Conservation (phyloP, 37 sponge, comb jelly and placozoan species). For the Spongilla lacustris region DNA sequence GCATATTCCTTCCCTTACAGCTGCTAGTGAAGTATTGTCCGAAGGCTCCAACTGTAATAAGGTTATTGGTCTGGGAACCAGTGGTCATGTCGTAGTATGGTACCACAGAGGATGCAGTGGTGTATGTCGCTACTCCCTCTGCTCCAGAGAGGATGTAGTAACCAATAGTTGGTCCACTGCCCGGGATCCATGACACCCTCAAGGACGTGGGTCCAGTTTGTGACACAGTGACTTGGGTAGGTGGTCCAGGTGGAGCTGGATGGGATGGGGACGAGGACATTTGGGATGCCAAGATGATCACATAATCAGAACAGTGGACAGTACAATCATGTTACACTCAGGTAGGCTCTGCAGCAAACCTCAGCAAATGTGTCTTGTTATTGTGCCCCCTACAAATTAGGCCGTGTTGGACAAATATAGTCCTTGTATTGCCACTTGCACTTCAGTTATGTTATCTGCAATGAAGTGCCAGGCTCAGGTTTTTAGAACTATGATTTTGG, state of each 20-base stretch:
- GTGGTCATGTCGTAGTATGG: background rate
- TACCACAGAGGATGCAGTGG: background rate
- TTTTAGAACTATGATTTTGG: too few relatives aligned
- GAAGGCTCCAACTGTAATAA: background rate
- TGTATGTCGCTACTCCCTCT: background rate
- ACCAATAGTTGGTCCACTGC: background rate
- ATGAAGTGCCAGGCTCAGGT: too few relatives aligned
- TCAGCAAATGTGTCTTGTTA: too few relatives aligned
- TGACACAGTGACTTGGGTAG: background rate
- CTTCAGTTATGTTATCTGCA: too few relatives aligned
- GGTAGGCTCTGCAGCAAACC: too few relatives aligned
- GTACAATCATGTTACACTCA: background rate
- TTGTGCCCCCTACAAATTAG: too few relatives aligned
- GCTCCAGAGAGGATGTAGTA: background rate
- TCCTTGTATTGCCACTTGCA: too few relatives aligned
- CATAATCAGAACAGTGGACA: background rate
- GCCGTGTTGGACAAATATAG: too few relatives aligned
- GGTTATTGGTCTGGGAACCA: background rate
- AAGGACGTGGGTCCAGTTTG: background rate
- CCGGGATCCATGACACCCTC: background rate
- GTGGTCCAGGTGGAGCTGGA: background rate
- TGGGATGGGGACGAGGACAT: background rate
- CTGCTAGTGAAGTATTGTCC: background rate
- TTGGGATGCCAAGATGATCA: background rate
- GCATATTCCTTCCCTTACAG: background rate